Evolutionary conservation across 2,113 vertebrate genomes (phyloP).

Genomic region (Corythornis cristatus): DNA sequence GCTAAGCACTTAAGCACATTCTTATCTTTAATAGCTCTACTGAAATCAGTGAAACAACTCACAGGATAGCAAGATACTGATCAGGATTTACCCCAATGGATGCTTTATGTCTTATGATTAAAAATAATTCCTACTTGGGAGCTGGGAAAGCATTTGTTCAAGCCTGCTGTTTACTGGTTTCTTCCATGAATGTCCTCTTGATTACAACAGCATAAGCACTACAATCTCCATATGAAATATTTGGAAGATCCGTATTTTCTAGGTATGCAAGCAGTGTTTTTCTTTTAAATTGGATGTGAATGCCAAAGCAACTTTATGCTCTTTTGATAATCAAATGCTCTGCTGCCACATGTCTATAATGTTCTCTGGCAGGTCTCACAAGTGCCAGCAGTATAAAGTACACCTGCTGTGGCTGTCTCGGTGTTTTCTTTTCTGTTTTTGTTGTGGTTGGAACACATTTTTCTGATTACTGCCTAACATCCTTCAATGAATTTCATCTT

Average conservation of each 20-base stretch:
- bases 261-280: background rate
- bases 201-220: constrained; percentile 5
- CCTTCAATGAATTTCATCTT: background rate
- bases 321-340: constrained; percentile 21
- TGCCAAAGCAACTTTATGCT: constrained; percentile 8
- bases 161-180: constrained; percentile 25
- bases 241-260: constrained; percentile 35
- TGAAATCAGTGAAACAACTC: constrained; percentile 24
- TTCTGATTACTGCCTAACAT: background rate
- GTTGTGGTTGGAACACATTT: background rate
- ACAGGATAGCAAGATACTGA: background rate
- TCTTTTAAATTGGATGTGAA: constrained; percentile 15
- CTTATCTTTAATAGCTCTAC: background rate
- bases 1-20: background rate
- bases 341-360: constrained; percentile 1
- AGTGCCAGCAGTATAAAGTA: background rate
- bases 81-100: background rate
- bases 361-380: background rate
- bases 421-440: constrained; percentile 16
- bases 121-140: constrained; percentile 11
- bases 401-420: background rate
- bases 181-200: constrained; percentile 41
- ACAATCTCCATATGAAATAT: constrained; percentile 3
- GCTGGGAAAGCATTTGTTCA: constrained; percentile 14
- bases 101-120: constrained; percentile 8